These are phyloP conservation scores for Oceanodroma leucorhoa DNA, from an alignment of 2,797 vertebrate genomes.

Conservation along the genomic window DNA sequence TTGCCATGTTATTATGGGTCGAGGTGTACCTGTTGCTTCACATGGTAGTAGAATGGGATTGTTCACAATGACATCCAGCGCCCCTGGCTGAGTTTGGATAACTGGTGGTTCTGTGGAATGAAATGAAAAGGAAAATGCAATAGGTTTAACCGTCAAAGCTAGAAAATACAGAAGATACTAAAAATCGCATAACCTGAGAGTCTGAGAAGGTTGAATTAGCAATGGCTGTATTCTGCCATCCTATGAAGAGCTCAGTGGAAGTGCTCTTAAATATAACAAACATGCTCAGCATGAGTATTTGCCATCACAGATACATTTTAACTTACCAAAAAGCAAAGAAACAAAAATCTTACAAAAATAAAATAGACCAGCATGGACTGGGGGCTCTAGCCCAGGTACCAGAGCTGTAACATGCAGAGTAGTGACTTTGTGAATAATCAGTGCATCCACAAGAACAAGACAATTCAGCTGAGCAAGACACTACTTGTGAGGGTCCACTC, in stretches of 20 bases:
- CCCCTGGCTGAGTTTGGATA: conserved; percentile 83
- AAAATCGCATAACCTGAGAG: not conserved
- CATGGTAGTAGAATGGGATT: conserved; percentile 89
- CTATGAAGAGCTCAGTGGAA: not conserved
- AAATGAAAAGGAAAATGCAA: not conserved
- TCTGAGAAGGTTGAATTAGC: not conserved
- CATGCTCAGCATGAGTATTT: not conserved
- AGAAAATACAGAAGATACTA: not conserved
- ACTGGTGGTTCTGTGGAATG: conserved; percentile 82
- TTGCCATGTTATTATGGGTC: conserved; percentile 92
- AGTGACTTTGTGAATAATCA: not conserved
- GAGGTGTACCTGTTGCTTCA: conserved; percentile 85
- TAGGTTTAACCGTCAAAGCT: not conserved
- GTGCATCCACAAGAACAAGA: not conserved
- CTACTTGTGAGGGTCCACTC: too few relatives aligned
- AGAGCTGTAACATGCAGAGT: not conserved
- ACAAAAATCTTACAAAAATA: not conserved
- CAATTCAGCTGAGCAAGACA: not conserved
- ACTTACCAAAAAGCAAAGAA: not conserved
- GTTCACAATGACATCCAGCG: conserved; percentile 87
- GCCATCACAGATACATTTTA: not conserved
- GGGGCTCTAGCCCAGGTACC: not conserved
- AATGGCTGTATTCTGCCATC: not conserved
- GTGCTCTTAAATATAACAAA: not conserved
- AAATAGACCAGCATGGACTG: not conserved